A percentile compares a stretch with the other conserved stretches of the same genome.
phyloP scores from a whole-genome alignment of 2,797 vertebrate genomes.

The Propithecus deckenii region DNA sequence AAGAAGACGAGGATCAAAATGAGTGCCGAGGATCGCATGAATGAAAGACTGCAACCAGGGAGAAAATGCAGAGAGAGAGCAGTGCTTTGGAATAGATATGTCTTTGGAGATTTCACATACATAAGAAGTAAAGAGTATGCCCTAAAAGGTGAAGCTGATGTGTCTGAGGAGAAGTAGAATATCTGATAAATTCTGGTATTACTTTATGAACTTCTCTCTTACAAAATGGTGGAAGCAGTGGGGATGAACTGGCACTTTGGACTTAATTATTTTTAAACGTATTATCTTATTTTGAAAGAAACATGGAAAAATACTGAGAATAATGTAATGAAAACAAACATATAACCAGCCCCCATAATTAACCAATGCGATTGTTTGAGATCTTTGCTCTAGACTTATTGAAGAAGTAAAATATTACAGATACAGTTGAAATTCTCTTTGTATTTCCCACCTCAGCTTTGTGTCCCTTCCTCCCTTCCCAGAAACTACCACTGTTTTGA shows the following conservation, averaged over 20 bases:
- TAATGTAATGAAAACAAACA: neutral
- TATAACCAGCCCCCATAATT: neutral
- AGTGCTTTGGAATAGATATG: neutral
- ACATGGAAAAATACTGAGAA: neutral
- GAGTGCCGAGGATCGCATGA: neutral
- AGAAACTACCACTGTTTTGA: neutral
- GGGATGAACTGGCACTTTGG: neutral
- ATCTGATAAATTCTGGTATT: neutral
- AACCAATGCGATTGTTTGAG: neutral
- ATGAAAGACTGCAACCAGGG: neutral
- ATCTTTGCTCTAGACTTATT: neutral
- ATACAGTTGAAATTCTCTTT: neutral
- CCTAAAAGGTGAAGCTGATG: neutral
- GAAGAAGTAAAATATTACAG: neutral
- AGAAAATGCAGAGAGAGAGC: neutral
- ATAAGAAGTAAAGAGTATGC: neutral
- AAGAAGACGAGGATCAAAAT: neutral
- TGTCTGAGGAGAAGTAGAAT: neutral
- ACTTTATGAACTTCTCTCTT: neutral
- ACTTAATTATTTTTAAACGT: neutral
- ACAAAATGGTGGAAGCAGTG: neutral
- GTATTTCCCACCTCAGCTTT: neutral
- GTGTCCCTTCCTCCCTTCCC: accelerated
- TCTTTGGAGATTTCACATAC: neutral
- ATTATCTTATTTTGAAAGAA: slow-evolving; percentile 11